These are phyloP conservation scores for Heliconius ismenius DNA, from an alignment of 2,888 invertebrate genomes.

Conservation along the genomic window DNA sequence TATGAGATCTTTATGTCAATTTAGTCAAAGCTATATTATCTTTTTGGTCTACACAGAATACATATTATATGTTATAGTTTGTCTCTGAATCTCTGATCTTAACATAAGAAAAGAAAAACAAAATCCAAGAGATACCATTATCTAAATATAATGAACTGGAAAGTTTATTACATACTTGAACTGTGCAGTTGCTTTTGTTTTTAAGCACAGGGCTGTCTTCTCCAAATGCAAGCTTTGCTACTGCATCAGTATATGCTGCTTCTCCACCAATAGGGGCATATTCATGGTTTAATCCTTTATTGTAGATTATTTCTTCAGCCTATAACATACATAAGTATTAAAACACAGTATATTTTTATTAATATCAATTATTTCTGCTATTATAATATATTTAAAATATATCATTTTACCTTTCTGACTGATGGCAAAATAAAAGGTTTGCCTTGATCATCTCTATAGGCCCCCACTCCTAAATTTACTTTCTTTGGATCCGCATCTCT, in stretches of 20 bases:
- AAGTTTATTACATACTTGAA: slow-evolving; percentile 78
- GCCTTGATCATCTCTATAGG: slow-evolving; percentile 98
- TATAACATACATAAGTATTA: slow-evolving; percentile 54
- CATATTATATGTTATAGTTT: neutral
- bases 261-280: slow-evolving; percentile 96
- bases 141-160: neutral
- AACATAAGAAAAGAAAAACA: neutral
- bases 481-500: slow-evolving; percentile 94
- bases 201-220: slow-evolving; percentile 85
- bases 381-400: neutral
- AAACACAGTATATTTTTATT: neutral
- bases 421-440: slow-evolving; percentile 97
- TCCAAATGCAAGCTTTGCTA: slow-evolving; percentile 94
- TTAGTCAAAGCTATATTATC: neutral
- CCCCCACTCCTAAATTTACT: slow-evolving; percentile 97
- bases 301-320: slow-evolving; percentile 90
- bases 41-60: neutral
- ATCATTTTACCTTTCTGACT: slow-evolving; percentile 84
- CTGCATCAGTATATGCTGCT: slow-evolving; percentile 90
- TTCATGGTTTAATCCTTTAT: slow-evolving; percentile 92
- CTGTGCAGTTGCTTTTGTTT: slow-evolving; percentile 87
- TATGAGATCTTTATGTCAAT: neutral
- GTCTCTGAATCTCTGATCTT: neutral
- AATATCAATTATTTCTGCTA: neutral
- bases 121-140: neutral